A percentile compares a stretch with the other conserved stretches of the same genome.
Conservation (phyloP, 2,113 vertebrate genomes). For the Micronisus gabar region DNA sequence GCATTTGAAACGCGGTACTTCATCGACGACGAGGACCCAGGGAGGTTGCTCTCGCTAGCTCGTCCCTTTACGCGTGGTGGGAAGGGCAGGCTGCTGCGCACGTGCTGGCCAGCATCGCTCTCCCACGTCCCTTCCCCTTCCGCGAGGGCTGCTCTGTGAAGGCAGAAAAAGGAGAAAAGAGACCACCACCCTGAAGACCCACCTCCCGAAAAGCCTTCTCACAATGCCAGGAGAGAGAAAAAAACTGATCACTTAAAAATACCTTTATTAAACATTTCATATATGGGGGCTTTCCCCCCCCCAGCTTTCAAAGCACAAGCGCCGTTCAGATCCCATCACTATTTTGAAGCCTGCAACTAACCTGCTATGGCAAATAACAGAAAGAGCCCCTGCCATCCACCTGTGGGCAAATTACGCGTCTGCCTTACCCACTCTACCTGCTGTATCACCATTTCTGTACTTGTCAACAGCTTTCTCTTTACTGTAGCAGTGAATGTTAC, state of each 20-base stretch:
- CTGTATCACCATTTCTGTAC: background rate
- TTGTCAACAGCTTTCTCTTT: background rate
- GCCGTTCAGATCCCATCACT: background rate
- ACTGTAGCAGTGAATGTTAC: background rate
- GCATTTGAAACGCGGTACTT: background rate
- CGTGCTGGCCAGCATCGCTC: background rate
- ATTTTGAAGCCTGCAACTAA: background rate
- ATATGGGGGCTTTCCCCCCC: rapidly evolving
- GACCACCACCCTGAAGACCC: background rate
- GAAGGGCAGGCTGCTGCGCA: no score
- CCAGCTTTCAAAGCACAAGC: background rate
- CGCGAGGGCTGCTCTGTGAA: background rate
- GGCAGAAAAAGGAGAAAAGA: background rate
- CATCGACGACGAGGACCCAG: background rate
- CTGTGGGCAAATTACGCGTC: background rate
- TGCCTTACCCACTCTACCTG: background rate
- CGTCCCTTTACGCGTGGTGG: background rate
- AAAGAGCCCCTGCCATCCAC: background rate
- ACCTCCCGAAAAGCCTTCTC: background rate
- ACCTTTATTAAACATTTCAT: background rate
- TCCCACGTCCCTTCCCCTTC: background rate
- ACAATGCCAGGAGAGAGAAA: background rate
- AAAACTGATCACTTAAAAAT: background rate
- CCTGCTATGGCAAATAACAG: background rate
- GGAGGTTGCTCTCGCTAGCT: background rate